Evolutionary conservation across 2,113 vertebrate genomes (phyloP), one percentile per base, ranked within the genome.

Genomic region (Thinocorus orbignyianus): DNA sequence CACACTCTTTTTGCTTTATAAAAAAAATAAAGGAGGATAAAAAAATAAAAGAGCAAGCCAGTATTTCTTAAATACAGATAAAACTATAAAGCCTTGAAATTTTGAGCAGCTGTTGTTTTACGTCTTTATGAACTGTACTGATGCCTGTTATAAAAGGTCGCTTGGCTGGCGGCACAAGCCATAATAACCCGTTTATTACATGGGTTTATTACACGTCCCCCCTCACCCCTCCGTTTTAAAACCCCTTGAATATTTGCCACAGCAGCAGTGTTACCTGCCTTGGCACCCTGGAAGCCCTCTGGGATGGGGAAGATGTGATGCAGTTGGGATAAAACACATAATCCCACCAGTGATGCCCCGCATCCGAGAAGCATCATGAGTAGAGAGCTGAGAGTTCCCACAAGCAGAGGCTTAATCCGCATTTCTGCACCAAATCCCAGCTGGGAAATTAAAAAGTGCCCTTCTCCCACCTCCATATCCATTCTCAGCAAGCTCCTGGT

Each of bases 41-140:
- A 58, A 55, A 33, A 20, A 28, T 6, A 31, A 55, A 49, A 23
- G 33, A 57, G 20, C 16, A 11, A 11, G 44, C 65, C 82, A 37
- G 17, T 89, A 90, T 76, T 96, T 95, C 93, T 95, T 96, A 97
- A 95, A 94, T 66, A 92, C 61, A 87, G 81, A 89, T 82, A 79
- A 93, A 96, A 79, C 86, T 46, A 88, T 91, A 94, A 95, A 95
- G 89, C 68, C 88, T 83, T 89, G 92, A 81, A 96, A 88, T 76
- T 81, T 11, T 10, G 12, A 96, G 94, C 96, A 97, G 95, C 95
- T 96, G 88, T 74, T 94, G 94, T 33, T 95, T 96, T 95, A 88
- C 64, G 79, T 66, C 88, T 97, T 95, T 94, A 93, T 95, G 93
- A 94, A 91, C 94, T 86, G 46, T 19, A 30, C 95, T 72, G 86